Evolutionary conservation across 2,888 invertebrate species (phyloP), one percentile per base, ranked within the genome.

Genomic region (Sympetrum striolatum): DNA sequence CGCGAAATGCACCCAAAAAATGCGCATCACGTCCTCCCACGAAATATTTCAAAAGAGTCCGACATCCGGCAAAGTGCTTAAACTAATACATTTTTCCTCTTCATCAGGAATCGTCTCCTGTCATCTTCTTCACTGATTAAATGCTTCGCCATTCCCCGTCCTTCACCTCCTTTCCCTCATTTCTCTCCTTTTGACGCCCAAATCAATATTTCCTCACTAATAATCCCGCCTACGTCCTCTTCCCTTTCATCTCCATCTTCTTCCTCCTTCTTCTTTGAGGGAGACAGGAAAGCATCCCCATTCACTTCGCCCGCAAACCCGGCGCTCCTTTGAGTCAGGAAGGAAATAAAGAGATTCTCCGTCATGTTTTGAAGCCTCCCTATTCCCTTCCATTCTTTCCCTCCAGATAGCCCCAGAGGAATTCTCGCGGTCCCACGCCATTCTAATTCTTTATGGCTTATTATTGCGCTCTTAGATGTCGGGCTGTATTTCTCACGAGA

Each of bases 151-250:
- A 48, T 37, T 35, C 18, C 2, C 60, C 5, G 37, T 22, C 44
- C 39, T 35, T 12, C 4, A 15, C 53, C 22, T 35, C 35, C 86
- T 37, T 81, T 39, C 44, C 39, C 60, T 35, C 5, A 35, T 37
- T 48, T 53, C 82, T 31, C 37, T 53, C 25, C 86, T 37, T 31
- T 80, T 60, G 60, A 86, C 58, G 86, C 60, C 31, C 25, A 37
- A 86, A 86, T 86, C 86, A 60, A 86, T 86, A 86, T 60, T 58
- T 86, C 58, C 86, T 60, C n/a, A 18, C 86, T 86, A 86, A 86
- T 86, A 86, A 86, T n/a, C 37, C 60, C 86, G 53, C 53, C 53
- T 82, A 35, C 82, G 35, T 82, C 31, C 31, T 31, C 8, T 0
- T 82, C 31, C 18, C 53, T 31, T 18, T 31, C 53, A 18, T 31